Conservation (phyloP, 2,888 invertebrate species). For the Salticus scenicus region DNA sequence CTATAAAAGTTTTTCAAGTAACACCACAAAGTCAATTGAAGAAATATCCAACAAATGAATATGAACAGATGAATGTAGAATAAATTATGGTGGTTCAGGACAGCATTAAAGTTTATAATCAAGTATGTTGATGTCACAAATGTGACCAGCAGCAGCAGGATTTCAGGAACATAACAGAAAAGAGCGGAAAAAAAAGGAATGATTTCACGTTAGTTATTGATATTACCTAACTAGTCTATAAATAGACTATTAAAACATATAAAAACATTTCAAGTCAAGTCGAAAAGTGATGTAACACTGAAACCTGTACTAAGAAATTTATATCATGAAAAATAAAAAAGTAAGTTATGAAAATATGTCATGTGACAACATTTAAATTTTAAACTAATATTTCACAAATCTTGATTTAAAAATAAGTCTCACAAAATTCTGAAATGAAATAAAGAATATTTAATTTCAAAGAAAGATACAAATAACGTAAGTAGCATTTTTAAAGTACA, state of each 20-base stretch:
- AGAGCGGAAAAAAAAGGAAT: slow-evolving; percentile 57
- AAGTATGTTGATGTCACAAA: slow-evolving; percentile 19
- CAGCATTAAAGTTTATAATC: neutral
- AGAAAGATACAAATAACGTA: no score
- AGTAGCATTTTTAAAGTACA: no score
- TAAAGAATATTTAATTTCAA: no score
- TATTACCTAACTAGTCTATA: slow-evolving; percentile 15
- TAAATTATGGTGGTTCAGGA: neutral
- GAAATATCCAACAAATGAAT: neutral
- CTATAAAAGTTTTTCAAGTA: slow-evolving; percentile 38
- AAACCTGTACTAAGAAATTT: slow-evolving; percentile 4
- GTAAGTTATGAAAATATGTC: no score
- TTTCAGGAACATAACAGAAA: slow-evolving; percentile 49
- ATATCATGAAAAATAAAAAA: no score
- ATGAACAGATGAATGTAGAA: neutral
- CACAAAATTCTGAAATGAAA: no score
- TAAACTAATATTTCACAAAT: no score
- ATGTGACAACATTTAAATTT: no score
- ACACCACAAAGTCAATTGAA: neutral
- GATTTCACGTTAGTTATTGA: slow-evolving; percentile 62
- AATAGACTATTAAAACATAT: slow-evolving; percentile 22
- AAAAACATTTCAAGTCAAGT: neutral
- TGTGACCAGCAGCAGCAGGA: slow-evolving; percentile 47
- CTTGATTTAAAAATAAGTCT: no score
- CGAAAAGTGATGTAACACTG: neutral